These are phyloP conservation scores for Erannis defoliaria DNA, from an alignment of 2,888 invertebrate genomes.

Conservation along the genomic window DNA sequence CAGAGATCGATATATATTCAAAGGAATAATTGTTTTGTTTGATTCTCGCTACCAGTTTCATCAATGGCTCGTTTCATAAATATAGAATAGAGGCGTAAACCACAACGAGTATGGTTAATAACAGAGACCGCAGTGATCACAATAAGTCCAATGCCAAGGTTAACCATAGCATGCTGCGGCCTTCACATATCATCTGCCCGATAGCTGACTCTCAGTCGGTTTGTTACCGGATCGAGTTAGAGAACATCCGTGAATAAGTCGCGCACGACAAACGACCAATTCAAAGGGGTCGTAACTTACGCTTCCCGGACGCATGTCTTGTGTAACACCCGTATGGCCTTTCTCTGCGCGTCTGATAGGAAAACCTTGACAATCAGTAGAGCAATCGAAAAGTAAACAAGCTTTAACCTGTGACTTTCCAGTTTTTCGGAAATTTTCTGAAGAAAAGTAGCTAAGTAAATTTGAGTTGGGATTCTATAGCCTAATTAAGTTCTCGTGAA, in stretches of 20 bases:
- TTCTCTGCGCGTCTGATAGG: neutral
- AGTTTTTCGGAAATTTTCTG: neutral
- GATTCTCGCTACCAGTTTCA: neutral
- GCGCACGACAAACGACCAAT: conserved; percentile 59
- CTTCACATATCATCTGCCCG: conserved; percentile 26
- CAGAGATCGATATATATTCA: too few species aligned
- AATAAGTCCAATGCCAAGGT: conserved; percentile 6
- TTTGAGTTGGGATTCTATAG: too few species aligned
- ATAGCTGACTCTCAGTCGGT: conserved; percentile 21
- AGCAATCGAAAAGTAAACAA: neutral
- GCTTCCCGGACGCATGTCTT: conserved; percentile 17
- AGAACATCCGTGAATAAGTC: conserved; percentile 58
- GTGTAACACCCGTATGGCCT: neutral
- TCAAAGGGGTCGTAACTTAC: conserved; percentile 47
- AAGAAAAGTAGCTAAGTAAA: too few species aligned
- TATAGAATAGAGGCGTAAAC: neutral
- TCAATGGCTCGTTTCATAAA: neutral
- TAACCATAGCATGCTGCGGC: neutral
- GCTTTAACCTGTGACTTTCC: neutral
- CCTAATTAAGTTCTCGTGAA: too few species aligned
- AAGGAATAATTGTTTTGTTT: too few species aligned
- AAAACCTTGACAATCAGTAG: neutral
- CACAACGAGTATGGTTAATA: neutral
- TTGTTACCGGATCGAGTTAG: conserved; percentile 63
- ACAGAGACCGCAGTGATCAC: neutral